Evolutionary conservation across 1,140 invertebrate genomes (phyloP), one percentile per base, ranked within the genome.

Genomic region (Drosophila kohkoa): DNA sequence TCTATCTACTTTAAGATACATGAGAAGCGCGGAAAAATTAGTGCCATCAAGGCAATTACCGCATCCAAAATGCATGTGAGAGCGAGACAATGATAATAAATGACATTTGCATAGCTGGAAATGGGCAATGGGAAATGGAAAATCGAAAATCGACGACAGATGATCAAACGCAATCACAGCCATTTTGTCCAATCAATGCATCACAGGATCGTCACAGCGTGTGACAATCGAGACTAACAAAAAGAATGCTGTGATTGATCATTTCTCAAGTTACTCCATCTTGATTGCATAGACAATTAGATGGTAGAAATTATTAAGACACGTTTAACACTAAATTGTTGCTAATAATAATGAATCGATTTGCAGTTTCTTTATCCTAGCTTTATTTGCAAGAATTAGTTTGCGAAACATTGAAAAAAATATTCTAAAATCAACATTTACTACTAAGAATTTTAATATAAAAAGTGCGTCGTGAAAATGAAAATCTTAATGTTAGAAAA

Each of bases 1-100:
- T 76, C 68, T 64, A 52, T 25, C 4, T 25, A 25, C 3, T 25
- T 25, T 25, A 25, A 25, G 20, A 25, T 54, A 20, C 5, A 28
- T 54, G 74, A 69, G 65, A 79, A 71, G 51, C 51, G 64, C 77
- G 60, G 59, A 41, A 59, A 76, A 63, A 62, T 70, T 28, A 30
- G 41, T 58, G 60, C 48, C 59, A 68, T 52, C 32, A 62, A 41
- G 68, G 41, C 68, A 69, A 72, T 75, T 75, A 75, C 68, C 35
- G 35, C 48, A 78, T 67, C 62, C 69, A 51, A 76, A 69, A 20
- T 64, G 59, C 51, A 43, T 35, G 38, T 13, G 52, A 1, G 20
- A 15, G 20, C 20, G 43, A 28, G 43, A 16, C 28, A 10, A 20
- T 20, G 20, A 20, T 60, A 57, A 77, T 77, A 58, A 77, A 77